Conservation (phyloP, 2,888 invertebrate genomes). For the Lapara coniferarum region DNA sequence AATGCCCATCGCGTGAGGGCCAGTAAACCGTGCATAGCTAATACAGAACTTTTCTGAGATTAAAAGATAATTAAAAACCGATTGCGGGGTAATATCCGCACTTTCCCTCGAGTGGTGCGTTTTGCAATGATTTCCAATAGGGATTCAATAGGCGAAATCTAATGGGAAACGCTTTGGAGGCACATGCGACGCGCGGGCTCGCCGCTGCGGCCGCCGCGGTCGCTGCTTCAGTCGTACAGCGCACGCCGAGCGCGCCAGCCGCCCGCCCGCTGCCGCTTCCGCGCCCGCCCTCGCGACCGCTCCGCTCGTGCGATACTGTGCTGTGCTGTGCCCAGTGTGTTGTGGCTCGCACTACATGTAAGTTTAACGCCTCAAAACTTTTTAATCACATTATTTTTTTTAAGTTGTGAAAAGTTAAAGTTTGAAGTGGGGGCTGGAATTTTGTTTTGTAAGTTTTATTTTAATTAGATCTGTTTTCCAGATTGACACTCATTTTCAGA, state of each 20-base stretch:
- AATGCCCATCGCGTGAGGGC: too few relatives aligned
- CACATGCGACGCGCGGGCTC: not conserved
- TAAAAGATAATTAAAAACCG: conserved; percentile 8
- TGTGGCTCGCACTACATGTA: not conserved
- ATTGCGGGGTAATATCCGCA: not conserved
- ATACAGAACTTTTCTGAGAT: not conserved
- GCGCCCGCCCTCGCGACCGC: conserved; percentile 2
- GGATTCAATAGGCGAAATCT: not conserved
- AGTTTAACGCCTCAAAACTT: too few relatives aligned
- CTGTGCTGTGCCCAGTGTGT: not conserved
- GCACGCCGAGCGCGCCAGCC: conserved; percentile 15
- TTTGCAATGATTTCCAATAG: not conserved
- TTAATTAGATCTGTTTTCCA: too few relatives aligned
- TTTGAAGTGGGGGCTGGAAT: not conserved
- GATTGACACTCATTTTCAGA: too few relatives aligned
- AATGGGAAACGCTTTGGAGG: not conserved
- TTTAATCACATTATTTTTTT: not conserved
- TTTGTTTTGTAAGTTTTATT: too few relatives aligned
- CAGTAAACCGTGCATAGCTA: too few relatives aligned
- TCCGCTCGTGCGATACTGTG: conserved; percentile 1
- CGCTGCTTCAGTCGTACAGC: not conserved
- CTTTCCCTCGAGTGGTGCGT: not conserved
- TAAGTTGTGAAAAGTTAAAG: not conserved
- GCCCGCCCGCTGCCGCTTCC: not conserved
- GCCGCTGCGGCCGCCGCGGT: not conserved